Evolutionary conservation across 2,888 invertebrate genomes (phyloP), one percentile per base, ranked within the genome.

Genomic region (Busseola fusca): DNA sequence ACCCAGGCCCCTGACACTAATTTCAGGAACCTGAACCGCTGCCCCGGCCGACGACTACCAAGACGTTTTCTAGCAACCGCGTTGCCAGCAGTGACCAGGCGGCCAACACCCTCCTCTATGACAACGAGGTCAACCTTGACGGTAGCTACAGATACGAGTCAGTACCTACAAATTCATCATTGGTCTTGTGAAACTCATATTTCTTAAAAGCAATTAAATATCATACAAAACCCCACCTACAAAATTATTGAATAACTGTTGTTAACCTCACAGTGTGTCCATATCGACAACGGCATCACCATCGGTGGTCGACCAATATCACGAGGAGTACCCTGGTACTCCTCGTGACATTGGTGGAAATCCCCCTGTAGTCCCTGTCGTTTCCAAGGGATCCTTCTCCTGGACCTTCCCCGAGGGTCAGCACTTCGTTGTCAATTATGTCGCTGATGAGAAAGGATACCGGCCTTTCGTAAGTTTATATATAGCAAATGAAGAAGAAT

Each of bases 381-480:
- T n/a, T n/a, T n/a, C n/a, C n/a, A n/a, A n/a, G n/a, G n/a, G n/a
- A n/a, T n/a, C n/a, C n/a, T n/a, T n/a, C n/a, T n/a, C n/a, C 60
- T 96, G 94, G 90, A 96, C 93, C 9, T 96, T 96, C 4, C 96
- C 96, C 18, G 97, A 97, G 82, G 97, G 97, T 7, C 88, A 94
- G 45, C 94, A 93, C n/a, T 93, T 97, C 83, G 88, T 91, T 34
- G 87, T 97, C 75, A 90, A 92, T 57, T 97, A 97, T 91, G 87
- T 96, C 73, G 97, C 97, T 80, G 97, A 97, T 85, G 97, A 97
- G 89, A 96, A 97, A 78, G 97, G 97, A 74, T 97, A 96, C 95
- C 96, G 96, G 81, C 96, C 97, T 34, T 91, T 95, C 87, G 97
- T 93, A 67, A 67, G 67, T 67, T 16, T 30, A 10, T 48, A 42